phyloP scores from a whole-genome alignment of 2,888 invertebrate genomes.

The Cephus spinipes region DNA sequence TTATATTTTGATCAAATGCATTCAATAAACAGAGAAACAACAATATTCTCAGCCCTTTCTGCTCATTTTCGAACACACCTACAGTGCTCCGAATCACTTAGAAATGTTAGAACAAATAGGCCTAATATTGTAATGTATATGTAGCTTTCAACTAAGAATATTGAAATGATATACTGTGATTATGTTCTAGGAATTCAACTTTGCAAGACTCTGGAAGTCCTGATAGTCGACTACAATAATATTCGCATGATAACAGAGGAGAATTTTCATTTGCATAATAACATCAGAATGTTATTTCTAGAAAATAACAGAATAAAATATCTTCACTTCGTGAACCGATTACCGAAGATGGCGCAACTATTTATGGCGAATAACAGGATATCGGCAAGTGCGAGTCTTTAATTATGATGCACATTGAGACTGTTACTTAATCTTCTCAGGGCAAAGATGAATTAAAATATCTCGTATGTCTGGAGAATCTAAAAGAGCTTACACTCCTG shows the following conservation, averaged over 20 bases:
- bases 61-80: too few relatives aligned
- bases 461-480: constrained; percentile 9
- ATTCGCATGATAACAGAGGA: constrained; percentile 28
- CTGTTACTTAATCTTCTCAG: constrained; percentile 2
- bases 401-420: neutral
- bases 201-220: constrained; percentile 31
- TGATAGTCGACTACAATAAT: constrained; percentile 40
- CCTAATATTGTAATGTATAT: neutral
- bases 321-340: constrained; percentile 29
- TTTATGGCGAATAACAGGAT: constrained; percentile 42
- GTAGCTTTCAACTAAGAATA: neutral
- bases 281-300: constrained; percentile 34
- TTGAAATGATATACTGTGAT: neutral
- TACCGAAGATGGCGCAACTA: constrained; percentile 34
- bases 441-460: constrained; percentile 2
- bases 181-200: constrained; percentile 28
- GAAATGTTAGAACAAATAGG: too few relatives aligned
- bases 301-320: constrained; percentile 41
- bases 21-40: too few relatives aligned
- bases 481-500: constrained; percentile 28
- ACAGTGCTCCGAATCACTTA: too few relatives aligned
- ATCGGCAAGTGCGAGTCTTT: constrained; percentile 26
- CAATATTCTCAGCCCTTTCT: too few relatives aligned
- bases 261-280: constrained; percentile 28
- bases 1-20: too few relatives aligned